phyloP scores from a whole-genome alignment of 2,888 invertebrate species.

The Gandaritis pyraliata region DNA sequence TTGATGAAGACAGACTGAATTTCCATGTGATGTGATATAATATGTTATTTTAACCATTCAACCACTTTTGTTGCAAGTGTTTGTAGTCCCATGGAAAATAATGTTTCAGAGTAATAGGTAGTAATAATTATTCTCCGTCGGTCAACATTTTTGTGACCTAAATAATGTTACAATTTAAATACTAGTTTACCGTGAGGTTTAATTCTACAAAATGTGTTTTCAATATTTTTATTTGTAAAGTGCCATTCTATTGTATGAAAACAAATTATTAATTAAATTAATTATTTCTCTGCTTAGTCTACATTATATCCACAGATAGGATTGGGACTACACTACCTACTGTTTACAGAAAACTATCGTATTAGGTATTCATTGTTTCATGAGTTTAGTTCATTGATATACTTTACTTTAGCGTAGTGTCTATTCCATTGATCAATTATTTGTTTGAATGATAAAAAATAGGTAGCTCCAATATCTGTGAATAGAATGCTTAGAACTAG shows the following conservation, averaged over 20 bases:
- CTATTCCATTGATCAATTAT: background rate
- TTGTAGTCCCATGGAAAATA: conserved; percentile 5
- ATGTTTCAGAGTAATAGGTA: background rate
- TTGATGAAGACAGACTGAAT: conserved; percentile 37
- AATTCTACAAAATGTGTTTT: too few species aligned
- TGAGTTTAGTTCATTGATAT: background rate
- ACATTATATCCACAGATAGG: conserved; percentile 10
- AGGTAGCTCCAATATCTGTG: conserved; percentile 2
- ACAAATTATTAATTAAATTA: conserved; percentile 7
- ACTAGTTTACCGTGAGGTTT: background rate
- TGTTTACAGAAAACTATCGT: too few species aligned
- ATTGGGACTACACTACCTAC: too few species aligned
- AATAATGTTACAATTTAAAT: conserved; percentile 2
- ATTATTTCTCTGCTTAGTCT: conserved; percentile 7
- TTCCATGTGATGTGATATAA: conserved; percentile 41
- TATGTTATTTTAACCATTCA: conserved; percentile 34
- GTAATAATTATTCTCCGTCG: background rate
- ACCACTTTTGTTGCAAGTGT: conserved; percentile 13
- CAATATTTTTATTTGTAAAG: conserved; percentile 30
- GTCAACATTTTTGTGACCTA: background rate
- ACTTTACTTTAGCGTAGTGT: too few species aligned
- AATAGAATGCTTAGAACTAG: conserved; percentile 6
- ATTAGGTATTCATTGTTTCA: background rate
- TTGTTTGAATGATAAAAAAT: background rate
- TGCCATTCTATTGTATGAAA: conserved; percentile 41